These are phyloP conservation scores for Ladona fulva DNA, from an alignment of 1,140 invertebrate genomes.

Conservation along the genomic window DNA sequence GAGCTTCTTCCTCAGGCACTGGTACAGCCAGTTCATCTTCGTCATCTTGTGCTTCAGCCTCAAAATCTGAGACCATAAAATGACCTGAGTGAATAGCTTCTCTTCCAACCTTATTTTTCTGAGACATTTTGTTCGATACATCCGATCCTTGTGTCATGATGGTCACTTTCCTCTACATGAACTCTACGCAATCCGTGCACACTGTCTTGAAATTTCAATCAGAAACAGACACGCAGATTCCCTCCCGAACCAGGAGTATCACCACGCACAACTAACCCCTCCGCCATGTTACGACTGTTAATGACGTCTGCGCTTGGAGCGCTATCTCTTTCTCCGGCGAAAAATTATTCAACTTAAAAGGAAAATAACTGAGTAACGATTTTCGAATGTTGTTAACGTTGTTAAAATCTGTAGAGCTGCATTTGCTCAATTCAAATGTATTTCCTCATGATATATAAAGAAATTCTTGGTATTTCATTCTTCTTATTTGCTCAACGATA, in stretches of 20 bases:
- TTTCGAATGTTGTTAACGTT: no score
- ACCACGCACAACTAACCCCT: not conserved
- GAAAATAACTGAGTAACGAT: no score
- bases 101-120: conserved; percentile 26
- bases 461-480: no score
- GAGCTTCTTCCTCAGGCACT: conserved; percentile 54
- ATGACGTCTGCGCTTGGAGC: not conserved
- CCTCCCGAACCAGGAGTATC: not conserved
- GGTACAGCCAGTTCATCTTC: conserved; percentile 71
- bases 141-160: conserved; percentile 22
- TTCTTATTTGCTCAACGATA: no score
- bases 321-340: no score
- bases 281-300: not conserved
- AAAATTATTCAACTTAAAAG: no score
- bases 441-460: no score
- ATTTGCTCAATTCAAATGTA: no score
- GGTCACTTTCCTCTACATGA: conserved; percentile 22
- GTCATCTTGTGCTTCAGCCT: conserved; percentile 82
- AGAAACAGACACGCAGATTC: conserved; percentile 15
- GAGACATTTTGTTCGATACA: conserved; percentile 17
- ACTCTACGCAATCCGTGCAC: conserved; percentile 21
- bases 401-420: no score
- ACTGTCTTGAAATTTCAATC: conserved; percentile 17
- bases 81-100: conserved; percentile 94
- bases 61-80: conserved; percentile 96